Conservation (phyloP, 2,113 vertebrate genomes). For the Datnioides undecimradiatus region DNA sequence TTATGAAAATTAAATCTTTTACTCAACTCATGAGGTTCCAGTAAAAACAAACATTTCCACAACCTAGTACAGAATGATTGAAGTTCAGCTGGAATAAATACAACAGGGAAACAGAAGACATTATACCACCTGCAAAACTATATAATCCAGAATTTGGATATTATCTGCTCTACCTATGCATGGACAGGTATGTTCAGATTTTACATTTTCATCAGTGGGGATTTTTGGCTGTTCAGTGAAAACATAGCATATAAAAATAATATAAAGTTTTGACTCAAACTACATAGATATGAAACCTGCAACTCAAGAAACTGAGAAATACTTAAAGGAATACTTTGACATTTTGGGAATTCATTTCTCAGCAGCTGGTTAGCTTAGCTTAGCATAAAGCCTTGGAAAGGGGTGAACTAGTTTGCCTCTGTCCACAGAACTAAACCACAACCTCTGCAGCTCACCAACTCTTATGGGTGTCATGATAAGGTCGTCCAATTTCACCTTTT, state of each 20-base stretch:
- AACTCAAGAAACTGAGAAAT: conserved; percentile 5
- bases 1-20: conserved; percentile 43
- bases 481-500: no score
- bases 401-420: no score
- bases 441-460: no score
- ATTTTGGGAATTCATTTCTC: not conserved
- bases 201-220: not conserved
- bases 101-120: conserved; percentile 24
- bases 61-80: not conserved
- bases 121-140: not conserved
- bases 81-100: conserved; percentile 44
- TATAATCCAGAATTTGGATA: not conserved
- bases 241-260: conserved; percentile 12
- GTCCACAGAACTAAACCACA: no score
- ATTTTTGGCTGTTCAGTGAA: conserved; percentile 3
- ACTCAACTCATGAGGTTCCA: conserved; percentile 14
- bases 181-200: not conserved
- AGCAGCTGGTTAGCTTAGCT: conserved; percentile 9
- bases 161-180: not conserved
- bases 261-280: conserved; percentile 11
- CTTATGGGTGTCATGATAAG: no score
- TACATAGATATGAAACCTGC: not conserved
- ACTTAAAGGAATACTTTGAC: not conserved
- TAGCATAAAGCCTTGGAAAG: not conserved
- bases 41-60: conserved; percentile 24